Evolutionary conservation across 2,113 vertebrate species (phyloP).

Genomic region (Salvelinus sp.): DNA sequence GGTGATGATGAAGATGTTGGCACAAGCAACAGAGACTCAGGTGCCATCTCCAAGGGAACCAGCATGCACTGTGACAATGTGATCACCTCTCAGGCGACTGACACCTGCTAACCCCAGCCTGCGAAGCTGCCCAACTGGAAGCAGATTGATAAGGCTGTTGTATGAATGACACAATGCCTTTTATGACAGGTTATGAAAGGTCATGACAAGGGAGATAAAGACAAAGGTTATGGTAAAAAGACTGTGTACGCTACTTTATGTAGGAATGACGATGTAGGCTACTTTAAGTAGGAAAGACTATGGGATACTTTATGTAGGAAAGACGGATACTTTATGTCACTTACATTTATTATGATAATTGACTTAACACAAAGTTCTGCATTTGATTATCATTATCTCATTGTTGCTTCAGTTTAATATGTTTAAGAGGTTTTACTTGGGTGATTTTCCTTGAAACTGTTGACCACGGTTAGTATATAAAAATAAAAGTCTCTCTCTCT

Average conservation of each 20-base stretch:
- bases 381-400: not conserved
- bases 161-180: not conserved
- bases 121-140: not conserved
- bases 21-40: conserved; percentile 60
- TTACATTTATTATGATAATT: not conserved
- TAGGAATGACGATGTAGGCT: not conserved
- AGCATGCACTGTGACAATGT: conserved; percentile 59
- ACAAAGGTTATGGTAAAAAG: no score
- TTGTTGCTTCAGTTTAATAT: not conserved
- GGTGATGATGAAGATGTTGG: conserved; percentile 71
- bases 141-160: conserved; percentile 12
- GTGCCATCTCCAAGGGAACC: conserved; percentile 62
- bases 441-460: no score
- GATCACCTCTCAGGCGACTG: conserved; percentile 61
- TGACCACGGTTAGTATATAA: no score
- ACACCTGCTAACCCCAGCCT: conserved; percentile 56
- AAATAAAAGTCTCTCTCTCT: no score
- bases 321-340: no score
- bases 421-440: not conserved
- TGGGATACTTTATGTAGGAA: no score
- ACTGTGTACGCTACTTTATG: no score
- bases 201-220: not conserved
- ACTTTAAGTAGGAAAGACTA: no score
- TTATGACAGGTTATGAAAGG: conserved; percentile 1
- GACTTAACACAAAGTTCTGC: not conserved